phyloP scores from a whole-genome alignment of 1,140 invertebrate genomes.

The Antheraea pernyi region DNA sequence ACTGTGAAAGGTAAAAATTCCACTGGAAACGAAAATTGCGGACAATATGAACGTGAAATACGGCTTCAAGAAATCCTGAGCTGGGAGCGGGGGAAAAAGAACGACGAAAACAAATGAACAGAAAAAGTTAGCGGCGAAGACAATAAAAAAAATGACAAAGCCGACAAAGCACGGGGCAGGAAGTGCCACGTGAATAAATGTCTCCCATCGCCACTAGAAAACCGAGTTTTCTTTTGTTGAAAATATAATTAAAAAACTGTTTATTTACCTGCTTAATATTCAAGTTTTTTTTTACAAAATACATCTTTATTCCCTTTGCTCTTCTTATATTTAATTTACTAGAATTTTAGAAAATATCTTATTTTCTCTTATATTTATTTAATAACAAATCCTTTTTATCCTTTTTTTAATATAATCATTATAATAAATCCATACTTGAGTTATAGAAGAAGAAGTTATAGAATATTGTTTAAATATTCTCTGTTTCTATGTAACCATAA shows the following conservation, averaged over 20 bases:
- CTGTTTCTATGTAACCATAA: too few species aligned
- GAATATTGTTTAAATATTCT: too few species aligned
- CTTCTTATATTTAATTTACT: neutral
- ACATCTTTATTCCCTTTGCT: neutral
- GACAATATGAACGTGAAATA: slow-evolving; percentile 76
- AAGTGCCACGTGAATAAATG: slow-evolving; percentile 67
- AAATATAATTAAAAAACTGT: slow-evolving; percentile 7
- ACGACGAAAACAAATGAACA: slow-evolving; percentile 65
- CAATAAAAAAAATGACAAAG: slow-evolving; percentile 46
- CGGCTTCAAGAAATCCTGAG: slow-evolving; percentile 72
- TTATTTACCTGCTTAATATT: slow-evolving; percentile 19
- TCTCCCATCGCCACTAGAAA: slow-evolving; percentile 40
- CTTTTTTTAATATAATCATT: too few species aligned
- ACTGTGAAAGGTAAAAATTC: neutral
- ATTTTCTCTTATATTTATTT: too few species aligned
- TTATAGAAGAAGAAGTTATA: too few species aligned
- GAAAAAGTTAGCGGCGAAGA: slow-evolving; percentile 52
- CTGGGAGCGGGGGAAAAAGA: slow-evolving; percentile 21
- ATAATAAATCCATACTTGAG: too few species aligned
- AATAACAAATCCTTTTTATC: too few species aligned
- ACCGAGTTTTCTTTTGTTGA: slow-evolving; percentile 8
- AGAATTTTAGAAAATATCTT: neutral
- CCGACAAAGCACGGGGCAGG: slow-evolving; percentile 49
- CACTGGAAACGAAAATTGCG: slow-evolving; percentile 41
- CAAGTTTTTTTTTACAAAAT: neutral